Base-by-base conservation (phyloP, 1,140 invertebrate species). In the Galleria mellonella region DNA sequence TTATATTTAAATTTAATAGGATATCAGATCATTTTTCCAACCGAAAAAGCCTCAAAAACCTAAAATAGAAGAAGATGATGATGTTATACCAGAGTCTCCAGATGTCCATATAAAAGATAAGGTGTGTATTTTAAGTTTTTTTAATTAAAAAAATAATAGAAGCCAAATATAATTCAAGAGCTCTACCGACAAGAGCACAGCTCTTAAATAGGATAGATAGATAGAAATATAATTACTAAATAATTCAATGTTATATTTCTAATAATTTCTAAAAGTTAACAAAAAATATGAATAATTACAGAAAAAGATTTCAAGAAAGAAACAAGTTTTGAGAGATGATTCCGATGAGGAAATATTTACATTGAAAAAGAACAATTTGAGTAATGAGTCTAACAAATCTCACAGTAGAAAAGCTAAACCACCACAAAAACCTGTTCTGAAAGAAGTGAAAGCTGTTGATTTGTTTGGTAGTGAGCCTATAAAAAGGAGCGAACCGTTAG, bases 21-120 rank as follows among this genome's bases (percentile, higher is more conserved):
- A 88, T 71, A 88, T 88, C 47, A 72, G 87, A 47, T 86, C 83
- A 43, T 88, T 77, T 51, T 87, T 88, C 37, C 27, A 70, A 47
- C 51, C 62, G 14, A 81, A 84, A 44, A 62, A 69, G 53, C 32
- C 48, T 37, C 13, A 43, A 46, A 65, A 68, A 46, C 47, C 41
- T 1, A 50, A 57, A 9, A 36, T 47, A 31, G 50, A 79, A 33
- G 72, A 82, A 35, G 72, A 83, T 51, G 72, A 75, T 47, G 79
- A 83, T 61, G 56, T 74, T 51, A 82, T 86, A 51, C 82, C 78
- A 15, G 72, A 85, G 27, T 82, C 79, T 32, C 79, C 81, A 15
- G 61, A 74, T 54, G 61, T 78, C 7, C 51, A 64, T 53, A 66
- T 71, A 40, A 70, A 64, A 44, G 68, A 55, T 35, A 84, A 79